These are phyloP conservation scores for Cossypha dichroa DNA, from an alignment of 2,797 vertebrate species.

Conservation along the genomic window DNA sequence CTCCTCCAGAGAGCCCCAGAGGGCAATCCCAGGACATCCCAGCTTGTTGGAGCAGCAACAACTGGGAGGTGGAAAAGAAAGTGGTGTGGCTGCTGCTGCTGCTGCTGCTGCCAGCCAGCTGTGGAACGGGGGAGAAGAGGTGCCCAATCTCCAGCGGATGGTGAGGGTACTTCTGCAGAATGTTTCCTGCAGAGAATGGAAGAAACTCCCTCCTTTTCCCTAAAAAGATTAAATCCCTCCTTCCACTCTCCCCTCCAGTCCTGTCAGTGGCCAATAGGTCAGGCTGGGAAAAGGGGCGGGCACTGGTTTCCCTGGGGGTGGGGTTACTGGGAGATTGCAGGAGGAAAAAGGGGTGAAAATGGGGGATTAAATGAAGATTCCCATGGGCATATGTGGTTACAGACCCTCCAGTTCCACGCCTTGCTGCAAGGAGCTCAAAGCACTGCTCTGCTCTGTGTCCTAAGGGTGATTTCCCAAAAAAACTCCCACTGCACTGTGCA, in stretches of 20 bases:
- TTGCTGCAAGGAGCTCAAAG: accelerated
- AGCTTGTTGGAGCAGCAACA: neutral
- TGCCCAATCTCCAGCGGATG: accelerated
- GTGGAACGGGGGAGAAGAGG: neutral
- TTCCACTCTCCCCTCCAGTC: accelerated
- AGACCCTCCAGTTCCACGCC: neutral
- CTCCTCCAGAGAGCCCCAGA: neutral
- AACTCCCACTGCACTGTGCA: accelerated
- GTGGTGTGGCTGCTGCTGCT: neutral
- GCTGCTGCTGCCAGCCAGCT: neutral
- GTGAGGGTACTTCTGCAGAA: accelerated
- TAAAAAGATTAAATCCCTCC: neutral
- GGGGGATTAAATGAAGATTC: too few relatives aligned
- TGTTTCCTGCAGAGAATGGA: neutral
- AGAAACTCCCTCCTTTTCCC: neutral
- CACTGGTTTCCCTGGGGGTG: accelerated
- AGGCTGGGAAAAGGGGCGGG: neutral
- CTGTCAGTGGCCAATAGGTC: accelerated
- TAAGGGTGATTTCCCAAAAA: neutral
- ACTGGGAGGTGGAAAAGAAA: neutral
- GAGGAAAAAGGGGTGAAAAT: neutral
- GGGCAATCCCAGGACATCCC: neutral
- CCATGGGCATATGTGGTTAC: accelerated
- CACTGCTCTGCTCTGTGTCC: neutral
- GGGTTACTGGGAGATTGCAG: neutral